Evolutionary conservation across 2,888 invertebrate species (phyloP), one percentile per base, ranked within the genome.

Genomic region (Eupithecia tripunctaria): DNA sequence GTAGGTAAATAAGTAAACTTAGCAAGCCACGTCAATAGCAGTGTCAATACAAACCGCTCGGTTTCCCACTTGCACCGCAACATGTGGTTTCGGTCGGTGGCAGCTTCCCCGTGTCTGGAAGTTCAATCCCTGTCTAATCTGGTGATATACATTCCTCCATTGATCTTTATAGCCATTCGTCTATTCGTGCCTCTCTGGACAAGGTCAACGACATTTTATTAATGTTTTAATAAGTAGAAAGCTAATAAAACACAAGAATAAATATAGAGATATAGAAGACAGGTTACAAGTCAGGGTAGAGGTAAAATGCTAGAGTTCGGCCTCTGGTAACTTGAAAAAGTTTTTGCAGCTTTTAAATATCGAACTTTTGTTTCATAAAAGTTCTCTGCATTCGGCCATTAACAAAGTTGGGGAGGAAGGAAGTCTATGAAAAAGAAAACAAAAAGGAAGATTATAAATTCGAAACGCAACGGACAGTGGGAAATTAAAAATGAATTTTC

Each of bases 141-240:
- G 66, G 67, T 70, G 70, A 72, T 72, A 71, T 73, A 73, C 71
- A 76, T 67, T 71, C 73, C 73, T 32, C 18, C 70, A 73, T 70
- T 43, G 73, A 70, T 70, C 67, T 70, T 73, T 59, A 69, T 51
- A 70, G 59, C 43, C 67, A 70, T 73, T 63, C 62, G 67, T 67
- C 67, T 73, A 60, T 43, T 68, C 60, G 59, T 56, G 68, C 63
- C n/a, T 43, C 60, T 21, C 8, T 36, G 25, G 72, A 47, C 73
- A 69, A 69, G 73, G 59, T 60, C 69, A 73, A 66, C 62, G 69
- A 73, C 66, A 51, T 32, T 64, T 36, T 64, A 64, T 64, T 63
- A 64, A 64, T 64, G 38, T 63, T 36, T 63, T 32, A 63, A 21
- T 63, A 29, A n/a, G n/a, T 63, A 36, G 62, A 63, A 63, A 63